These are phyloP conservation scores for Pogonocichla stellata DNA, from an alignment of 2,113 vertebrate species.

Conservation along the genomic window DNA sequence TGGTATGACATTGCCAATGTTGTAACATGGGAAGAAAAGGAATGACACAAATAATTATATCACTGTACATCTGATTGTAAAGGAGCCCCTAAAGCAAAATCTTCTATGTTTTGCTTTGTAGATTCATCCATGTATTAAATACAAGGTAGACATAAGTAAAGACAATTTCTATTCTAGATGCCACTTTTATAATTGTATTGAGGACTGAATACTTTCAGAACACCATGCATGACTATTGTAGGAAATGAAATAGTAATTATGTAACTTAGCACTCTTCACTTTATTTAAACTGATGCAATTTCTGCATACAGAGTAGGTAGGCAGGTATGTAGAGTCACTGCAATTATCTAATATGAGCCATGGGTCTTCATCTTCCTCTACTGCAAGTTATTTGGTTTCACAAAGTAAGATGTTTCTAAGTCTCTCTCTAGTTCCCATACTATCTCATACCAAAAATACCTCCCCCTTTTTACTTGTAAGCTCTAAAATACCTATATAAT, in stretches of 20 bases:
- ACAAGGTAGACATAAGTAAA: background rate
- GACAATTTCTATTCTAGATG: background rate
- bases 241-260: background rate
- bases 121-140: background rate
- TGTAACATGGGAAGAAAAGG: background rate
- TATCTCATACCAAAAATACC: background rate
- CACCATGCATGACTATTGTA: background rate
- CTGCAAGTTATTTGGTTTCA: background rate
- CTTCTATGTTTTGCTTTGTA: background rate
- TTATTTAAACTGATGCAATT: background rate
- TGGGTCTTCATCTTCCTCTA: background rate
- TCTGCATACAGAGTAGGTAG: background rate
- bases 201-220: background rate
- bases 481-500: background rate
- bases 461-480: background rate
- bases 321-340: background rate
- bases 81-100: background rate
- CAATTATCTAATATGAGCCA: background rate
- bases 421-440: background rate
- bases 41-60: background rate
- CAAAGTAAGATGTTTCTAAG: background rate
- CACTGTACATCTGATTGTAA: background rate
- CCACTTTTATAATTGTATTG: background rate
- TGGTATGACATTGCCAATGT: background rate
- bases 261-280: background rate